These are phyloP conservation scores for Embidobia sp. DNA, from an alignment of 2,888 invertebrate genomes.

Conservation along the genomic window DNA sequence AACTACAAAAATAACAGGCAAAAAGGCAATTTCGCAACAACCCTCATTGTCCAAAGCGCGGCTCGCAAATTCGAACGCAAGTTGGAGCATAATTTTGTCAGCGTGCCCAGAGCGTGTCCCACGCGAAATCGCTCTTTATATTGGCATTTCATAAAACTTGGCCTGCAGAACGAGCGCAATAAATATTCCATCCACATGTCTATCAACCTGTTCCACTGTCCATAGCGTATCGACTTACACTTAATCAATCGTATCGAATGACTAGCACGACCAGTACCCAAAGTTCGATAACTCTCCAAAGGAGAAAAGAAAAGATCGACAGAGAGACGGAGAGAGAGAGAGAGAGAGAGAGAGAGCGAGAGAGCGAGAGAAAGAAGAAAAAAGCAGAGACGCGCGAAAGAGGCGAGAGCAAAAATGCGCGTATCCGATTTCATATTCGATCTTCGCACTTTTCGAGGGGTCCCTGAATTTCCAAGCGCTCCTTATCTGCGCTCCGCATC, in stretches of 20 bases:
- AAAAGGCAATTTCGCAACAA: no score
- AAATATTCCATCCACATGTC: conserved; percentile 55
- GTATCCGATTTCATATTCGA: conserved; percentile 34
- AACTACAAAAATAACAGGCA: no score
- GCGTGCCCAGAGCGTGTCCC: conserved; percentile 14
- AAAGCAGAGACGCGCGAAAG: conserved; percentile 32
- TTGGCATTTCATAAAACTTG: conserved; percentile 32
- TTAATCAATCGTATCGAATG: conserved; percentile 65
- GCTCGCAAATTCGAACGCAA: no score
- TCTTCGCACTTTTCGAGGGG: conserved; percentile 33
- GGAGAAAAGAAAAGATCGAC: no score
- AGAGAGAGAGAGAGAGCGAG: neutral
- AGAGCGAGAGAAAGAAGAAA: neutral
- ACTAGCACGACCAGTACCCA: conserved; percentile 63
- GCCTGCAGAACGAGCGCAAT: conserved; percentile 33
- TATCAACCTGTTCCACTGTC: conserved; percentile 61
- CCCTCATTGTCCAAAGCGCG: no score
- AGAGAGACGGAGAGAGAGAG: neutral
- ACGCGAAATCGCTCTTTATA: conserved; percentile 34
- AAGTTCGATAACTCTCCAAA: conserved; percentile 64
- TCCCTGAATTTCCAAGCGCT: conserved; percentile 7
- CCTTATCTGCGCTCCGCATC: no score
- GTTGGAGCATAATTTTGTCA: neutral
- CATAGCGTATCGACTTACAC: conserved; percentile 58
- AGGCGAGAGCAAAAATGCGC: conserved; percentile 19